A percentile compares a stretch with the other conserved stretches of the same genome.
phyloP scores from a whole-genome alignment of 2,113 vertebrate species.

The Callocephalon fimbriatum region DNA sequence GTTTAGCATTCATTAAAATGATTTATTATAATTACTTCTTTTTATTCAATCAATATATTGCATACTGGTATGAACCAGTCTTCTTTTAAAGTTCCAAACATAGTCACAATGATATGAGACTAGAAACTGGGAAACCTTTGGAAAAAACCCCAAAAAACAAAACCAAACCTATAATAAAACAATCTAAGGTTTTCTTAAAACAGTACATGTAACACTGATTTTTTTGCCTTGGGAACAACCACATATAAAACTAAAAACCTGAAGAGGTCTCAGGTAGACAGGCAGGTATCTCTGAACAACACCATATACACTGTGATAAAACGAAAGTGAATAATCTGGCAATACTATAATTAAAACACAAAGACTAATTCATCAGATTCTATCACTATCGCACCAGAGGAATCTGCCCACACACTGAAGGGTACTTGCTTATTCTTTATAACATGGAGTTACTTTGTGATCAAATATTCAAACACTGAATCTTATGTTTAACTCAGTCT shows the following conservation, averaged over 20 bases:
- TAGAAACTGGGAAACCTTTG: background rate
- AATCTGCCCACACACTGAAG: background rate
- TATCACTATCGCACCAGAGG: background rate
- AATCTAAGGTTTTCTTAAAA: background rate
- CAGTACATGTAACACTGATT: background rate
- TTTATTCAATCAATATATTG: background rate
- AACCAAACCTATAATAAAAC: background rate
- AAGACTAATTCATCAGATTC: background rate
- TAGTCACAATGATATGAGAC: background rate
- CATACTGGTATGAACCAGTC: background rate
- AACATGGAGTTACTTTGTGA: background rate
- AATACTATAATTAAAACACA: background rate
- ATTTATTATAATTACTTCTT: background rate
- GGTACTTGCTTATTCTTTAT: background rate
- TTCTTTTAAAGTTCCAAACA: background rate
- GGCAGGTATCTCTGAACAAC: background rate
- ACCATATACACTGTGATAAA: background rate
- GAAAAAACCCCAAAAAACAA: fast-evolving
- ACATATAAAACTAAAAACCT: background rate
- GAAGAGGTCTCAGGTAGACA: background rate
- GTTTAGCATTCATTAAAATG: too few species aligned
- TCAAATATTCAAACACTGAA: background rate
- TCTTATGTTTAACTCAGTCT: background rate
- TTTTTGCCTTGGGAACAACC: background rate
- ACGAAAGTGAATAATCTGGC: background rate